Evolutionary conservation across 2,888 invertebrate species (phyloP).

Genomic region (Nomada hirtipes): DNA sequence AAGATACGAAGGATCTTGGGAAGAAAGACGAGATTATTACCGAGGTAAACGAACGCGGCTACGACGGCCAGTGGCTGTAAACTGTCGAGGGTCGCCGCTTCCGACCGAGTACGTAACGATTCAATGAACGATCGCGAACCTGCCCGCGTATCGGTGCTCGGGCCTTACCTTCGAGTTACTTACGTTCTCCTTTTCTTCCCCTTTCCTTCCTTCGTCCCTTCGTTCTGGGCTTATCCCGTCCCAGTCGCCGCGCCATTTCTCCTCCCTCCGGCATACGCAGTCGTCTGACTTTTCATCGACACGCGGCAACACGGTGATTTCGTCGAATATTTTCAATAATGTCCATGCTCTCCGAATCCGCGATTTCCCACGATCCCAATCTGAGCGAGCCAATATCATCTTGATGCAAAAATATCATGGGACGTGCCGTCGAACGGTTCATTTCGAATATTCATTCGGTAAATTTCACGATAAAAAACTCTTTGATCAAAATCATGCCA

Average conservation of each 20-base stretch:
- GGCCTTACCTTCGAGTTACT: neutral
- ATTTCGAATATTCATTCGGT: slow-evolving; percentile 50
- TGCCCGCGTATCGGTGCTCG: neutral
- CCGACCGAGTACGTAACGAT: slow-evolving; percentile 58
- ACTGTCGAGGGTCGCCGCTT: slow-evolving; percentile 56
- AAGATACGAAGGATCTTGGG: slow-evolving; percentile 55
- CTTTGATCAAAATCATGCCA: slow-evolving; percentile 63
- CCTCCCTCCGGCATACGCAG: no score
- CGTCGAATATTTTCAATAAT: no score
- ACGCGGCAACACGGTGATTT: no score
- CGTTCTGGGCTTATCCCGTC: no score
- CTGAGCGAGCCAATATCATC: neutral
- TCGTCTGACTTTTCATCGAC: no score
- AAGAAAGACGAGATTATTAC: slow-evolving; percentile 74
- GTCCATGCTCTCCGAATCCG: neutral
- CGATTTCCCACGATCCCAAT: slow-evolving; percentile 1
- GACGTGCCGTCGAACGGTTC: slow-evolving; percentile 10
- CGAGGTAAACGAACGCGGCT: slow-evolving; percentile 69
- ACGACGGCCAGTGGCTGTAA: slow-evolving; percentile 66
- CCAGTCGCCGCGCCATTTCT: no score
- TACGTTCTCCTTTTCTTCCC: neutral
- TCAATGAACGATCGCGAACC: slow-evolving; percentile 52
- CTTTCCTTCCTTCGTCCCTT: no score
- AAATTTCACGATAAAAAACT: slow-evolving; percentile 51
- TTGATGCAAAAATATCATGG: neutral